Evolutionary conservation across 92 coral and sea anemone species (phyloP).

Genomic region (Porites cylindrica): DNA sequence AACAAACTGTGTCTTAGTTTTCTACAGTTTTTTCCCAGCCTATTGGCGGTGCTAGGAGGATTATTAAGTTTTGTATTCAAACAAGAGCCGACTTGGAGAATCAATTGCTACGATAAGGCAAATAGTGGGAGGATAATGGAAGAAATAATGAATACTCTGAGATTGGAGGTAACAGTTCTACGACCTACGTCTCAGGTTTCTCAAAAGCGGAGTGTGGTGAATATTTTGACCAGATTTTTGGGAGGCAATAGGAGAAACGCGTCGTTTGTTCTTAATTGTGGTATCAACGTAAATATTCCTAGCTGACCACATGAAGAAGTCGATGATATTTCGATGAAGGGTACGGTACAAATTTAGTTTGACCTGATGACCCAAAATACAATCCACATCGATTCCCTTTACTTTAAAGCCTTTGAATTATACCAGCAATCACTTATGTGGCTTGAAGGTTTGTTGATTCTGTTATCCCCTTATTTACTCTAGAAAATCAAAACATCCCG

Average conservation of each 20-base stretch:
- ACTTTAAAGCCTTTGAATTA: slow-evolving; percentile 11
- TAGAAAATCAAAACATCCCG: slow-evolving; percentile 68
- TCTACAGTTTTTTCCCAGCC: slow-evolving; percentile 41
- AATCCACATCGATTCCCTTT: slow-evolving; percentile 36
- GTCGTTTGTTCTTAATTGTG: neutral
- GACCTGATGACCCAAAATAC: slow-evolving; percentile 76
- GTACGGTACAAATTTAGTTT: slow-evolving; percentile 32
- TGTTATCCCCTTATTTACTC: slow-evolving; percentile 60
- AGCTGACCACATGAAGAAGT: neutral
- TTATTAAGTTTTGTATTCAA: slow-evolving; percentile 34
- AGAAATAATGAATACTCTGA: slow-evolving; percentile 32
- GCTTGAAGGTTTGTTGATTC: neutral
- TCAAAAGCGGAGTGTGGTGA: neutral
- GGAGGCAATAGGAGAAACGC: slow-evolving; percentile 4
- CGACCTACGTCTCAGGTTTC: neutral
- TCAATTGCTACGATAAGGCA: slow-evolving; percentile 25
- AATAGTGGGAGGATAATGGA: slow-evolving; percentile 68
- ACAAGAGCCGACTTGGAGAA: slow-evolving; percentile 8
- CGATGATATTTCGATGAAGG: slow-evolving; percentile 26
- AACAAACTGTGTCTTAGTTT: slow-evolving; percentile 36
- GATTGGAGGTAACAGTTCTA: slow-evolving; percentile 12
- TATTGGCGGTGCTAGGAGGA: slow-evolving; percentile 30
- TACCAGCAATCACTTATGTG: slow-evolving; percentile 24
- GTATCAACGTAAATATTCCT: no score
- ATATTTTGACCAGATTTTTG: neutral